phyloP scores from a whole-genome alignment of 2,888 invertebrate species.

The Apocheima hispidaria region DNA sequence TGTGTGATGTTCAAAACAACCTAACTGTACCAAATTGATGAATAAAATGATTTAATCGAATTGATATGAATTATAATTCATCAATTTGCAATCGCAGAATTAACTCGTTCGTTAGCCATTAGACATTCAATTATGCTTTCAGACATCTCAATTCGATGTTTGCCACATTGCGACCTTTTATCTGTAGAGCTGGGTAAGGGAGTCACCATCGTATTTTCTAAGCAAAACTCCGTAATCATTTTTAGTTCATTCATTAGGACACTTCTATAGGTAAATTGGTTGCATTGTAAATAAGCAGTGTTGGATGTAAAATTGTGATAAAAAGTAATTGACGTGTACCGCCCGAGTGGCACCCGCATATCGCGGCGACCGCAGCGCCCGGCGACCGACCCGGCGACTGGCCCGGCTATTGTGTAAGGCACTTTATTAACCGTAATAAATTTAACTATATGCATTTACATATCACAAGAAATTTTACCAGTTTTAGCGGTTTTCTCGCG shows the following conservation, averaged over 20 bases:
- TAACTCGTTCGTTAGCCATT: conserved; percentile 8
- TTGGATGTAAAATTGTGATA: conserved; percentile 57
- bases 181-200: neutral
- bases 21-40: too few species aligned
- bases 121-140: conserved; percentile 17
- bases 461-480: conserved; percentile 64
- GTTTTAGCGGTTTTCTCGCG: conserved; percentile 55
- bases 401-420: conserved; percentile 57
- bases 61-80: neutral
- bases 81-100: conserved; percentile 6
- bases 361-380: conserved; percentile 53
- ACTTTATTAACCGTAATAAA: conserved; percentile 50
- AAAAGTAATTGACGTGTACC: conserved; percentile 61
- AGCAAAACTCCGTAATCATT: neutral
- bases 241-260: neutral
- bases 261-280: neutral
- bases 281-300: conserved; percentile 49
- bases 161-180: conserved; percentile 29
- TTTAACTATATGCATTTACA: conserved; percentile 63
- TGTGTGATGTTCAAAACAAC: too few species aligned
- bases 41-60: neutral
- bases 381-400: conserved; percentile 38
- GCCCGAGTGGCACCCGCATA: conserved; percentile 69
- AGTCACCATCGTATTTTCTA: neutral
- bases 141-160: conserved; percentile 49